phyloP scores from a whole-genome alignment of 1,140 invertebrate genomes.

The Brachystomella parvula region DNA sequence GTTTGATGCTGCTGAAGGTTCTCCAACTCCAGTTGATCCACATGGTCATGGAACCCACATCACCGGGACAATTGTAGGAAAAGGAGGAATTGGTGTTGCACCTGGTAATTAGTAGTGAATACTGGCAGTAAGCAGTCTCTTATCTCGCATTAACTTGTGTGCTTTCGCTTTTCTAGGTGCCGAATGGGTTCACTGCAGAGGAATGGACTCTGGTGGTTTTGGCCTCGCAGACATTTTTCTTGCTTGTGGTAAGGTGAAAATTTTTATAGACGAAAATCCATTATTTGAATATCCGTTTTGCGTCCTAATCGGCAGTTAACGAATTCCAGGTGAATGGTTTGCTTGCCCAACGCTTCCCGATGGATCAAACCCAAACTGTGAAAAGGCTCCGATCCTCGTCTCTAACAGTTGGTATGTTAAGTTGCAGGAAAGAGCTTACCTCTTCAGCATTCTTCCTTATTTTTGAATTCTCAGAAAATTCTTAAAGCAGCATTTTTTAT shows the following conservation, averaged over 20 bases:
- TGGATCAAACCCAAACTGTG: constrained; percentile 10
- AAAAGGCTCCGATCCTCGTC: constrained; percentile 3
- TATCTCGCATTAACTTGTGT: too few species aligned
- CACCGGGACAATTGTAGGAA: background rate
- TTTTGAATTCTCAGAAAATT: too few species aligned
- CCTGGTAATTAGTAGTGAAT: background rate
- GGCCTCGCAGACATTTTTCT: too few species aligned
- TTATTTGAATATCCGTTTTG: too few species aligned
- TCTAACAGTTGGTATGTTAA: constrained; percentile 22
- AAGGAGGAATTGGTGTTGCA: constrained; percentile 1
- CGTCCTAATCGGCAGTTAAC: too few species aligned
- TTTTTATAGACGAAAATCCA: too few species aligned
- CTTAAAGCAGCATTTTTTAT: background rate
- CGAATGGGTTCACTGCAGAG: background rate
- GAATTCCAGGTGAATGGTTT: background rate
- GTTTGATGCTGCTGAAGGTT: background rate
- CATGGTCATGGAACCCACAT: background rate
- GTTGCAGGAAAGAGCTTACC: too few species aligned
- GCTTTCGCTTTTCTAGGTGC: too few species aligned
- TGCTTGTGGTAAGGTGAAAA: too few species aligned
- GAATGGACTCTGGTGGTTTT: too few species aligned
- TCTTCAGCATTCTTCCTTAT: too few species aligned
- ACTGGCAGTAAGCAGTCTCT: too few species aligned
- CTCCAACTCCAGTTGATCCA: background rate
- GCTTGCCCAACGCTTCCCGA: constrained; percentile 15